Evolutionary conservation across 1,140 invertebrate species (phyloP).

Genomic region (Pachyrhynchus sulphureomaculatus): DNA sequence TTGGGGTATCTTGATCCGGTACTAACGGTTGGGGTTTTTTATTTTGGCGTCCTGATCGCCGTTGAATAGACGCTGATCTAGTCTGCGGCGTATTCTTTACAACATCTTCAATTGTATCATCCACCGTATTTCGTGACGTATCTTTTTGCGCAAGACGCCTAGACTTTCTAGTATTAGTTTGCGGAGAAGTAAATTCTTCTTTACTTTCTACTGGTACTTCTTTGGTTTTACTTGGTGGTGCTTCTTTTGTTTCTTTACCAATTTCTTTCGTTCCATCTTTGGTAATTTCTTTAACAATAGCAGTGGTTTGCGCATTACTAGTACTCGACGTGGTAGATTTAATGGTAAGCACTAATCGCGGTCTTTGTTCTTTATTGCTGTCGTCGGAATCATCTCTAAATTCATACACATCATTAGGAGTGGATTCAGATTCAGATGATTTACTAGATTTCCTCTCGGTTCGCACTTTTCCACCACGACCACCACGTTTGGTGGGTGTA

Average conservation of each 20-base stretch:
- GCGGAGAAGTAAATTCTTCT: slow-evolving; percentile 63
- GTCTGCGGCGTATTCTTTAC: slow-evolving; percentile 61
- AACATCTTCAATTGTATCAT: slow-evolving; percentile 85
- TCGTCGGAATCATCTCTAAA: slow-evolving; percentile 83
- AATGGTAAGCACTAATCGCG: slow-evolving; percentile 75
- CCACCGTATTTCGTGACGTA: slow-evolving; percentile 67
- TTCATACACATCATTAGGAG: slow-evolving; percentile 71
- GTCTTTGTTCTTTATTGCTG: slow-evolving; percentile 59
- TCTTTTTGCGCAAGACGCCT: slow-evolving; percentile 77
- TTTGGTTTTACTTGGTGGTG: slow-evolving; percentile 3
- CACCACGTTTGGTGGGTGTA: slow-evolving; percentile 49
- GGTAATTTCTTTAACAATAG: slow-evolving; percentile 56
- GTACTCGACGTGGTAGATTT: slow-evolving; percentile 64
- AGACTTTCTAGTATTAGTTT: slow-evolving; percentile 73
- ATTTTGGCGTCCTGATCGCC: slow-evolving; percentile 39
- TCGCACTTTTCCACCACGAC: slow-evolving; percentile 54
- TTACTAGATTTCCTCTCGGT: slow-evolving; percentile 61
- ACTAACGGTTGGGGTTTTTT: slow-evolving; percentile 46
- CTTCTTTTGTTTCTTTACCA: slow-evolving; percentile 29
- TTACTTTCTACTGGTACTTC: slow-evolving; percentile 52
- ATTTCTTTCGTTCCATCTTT: slow-evolving; percentile 41
- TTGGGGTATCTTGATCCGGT: slow-evolving; percentile 39
- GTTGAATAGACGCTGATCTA: slow-evolving; percentile 45
- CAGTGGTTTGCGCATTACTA: slow-evolving; percentile 49
- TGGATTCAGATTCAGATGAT: slow-evolving; percentile 51